Base-by-base conservation (phyloP, 2,797 vertebrate species). In the Anguilla megastoma region DNA sequence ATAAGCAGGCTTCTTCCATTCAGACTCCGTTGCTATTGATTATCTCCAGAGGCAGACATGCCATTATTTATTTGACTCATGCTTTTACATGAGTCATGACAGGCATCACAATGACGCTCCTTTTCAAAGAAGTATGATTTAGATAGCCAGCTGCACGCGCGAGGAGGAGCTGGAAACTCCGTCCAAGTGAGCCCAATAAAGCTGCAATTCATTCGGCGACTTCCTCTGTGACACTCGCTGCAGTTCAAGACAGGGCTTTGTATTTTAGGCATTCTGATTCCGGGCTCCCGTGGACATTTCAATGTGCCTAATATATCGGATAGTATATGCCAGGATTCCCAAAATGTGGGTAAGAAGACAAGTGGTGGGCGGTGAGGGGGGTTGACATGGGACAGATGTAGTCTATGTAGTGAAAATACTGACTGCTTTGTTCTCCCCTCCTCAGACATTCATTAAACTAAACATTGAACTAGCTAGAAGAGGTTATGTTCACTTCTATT, bases 61-160 rank as follows among this genome's bases (percentile, higher is more conserved):
- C 79, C 41, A 50, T 82, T 82, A 50, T 82, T 82, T 18, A 76
- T 48, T 80, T 82, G 79, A 50, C 41, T 24, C 45, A 82, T n/a
- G 79, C 41, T 82, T 82, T 82, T 9, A 50, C 41, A 45, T 48
- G 41, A 50, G 79, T 48, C 79, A 48, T 82, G 79, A 82, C 79
- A 50, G 79, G 45, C 79, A 82, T 48, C 21, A 50, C 50, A 82
- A 50, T 24, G 79, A 50, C 8, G 18, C 45, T 82, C 79, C 27
- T 50, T n/a, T n/a, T 82, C 79, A 24, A n/a, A 50, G 79, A 45
- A 50, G 79, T 8, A 82, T 50, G 79, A 50, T 82, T 82, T 82
- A 50, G 79, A 50, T 4, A 3, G 45, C 41, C 41, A 50, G 18
- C 79, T n/a, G 41, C 41, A 82, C 21, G 50, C 24, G 9, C 33